A percentile compares a stretch with the other conserved stretches of the same genome.
These are phyloP conservation scores for Habroteleia sp. DNA, from an alignment of 2,888 invertebrate genomes.

Conservation along the genomic window DNA sequence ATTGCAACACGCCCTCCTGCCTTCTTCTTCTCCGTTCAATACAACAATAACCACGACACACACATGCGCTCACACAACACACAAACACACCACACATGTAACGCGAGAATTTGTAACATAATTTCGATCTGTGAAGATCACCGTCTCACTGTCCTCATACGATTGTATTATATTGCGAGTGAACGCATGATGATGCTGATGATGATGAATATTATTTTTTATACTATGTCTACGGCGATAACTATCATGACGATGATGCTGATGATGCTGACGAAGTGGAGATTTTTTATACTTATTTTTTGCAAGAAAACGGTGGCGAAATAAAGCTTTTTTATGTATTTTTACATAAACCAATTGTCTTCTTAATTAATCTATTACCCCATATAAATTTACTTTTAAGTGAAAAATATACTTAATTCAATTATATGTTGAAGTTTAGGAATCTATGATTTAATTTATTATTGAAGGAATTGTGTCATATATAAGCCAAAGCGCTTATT, in stretches of 20 bases:
- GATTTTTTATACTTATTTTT: slow-evolving; percentile 79
- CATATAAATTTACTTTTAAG: neutral
- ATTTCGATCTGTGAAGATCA: slow-evolving; percentile 65
- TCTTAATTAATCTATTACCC: slow-evolving; percentile 23
- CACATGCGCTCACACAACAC: slow-evolving; percentile 65
- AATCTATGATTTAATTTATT: no score
- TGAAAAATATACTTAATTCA: no score
- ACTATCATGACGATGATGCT: slow-evolving; percentile 63
- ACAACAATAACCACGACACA: slow-evolving; percentile 60
- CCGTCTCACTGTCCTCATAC: slow-evolving; percentile 68
- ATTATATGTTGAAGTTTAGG: no score
- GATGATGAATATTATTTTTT: slow-evolving; percentile 65
- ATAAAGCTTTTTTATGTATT: slow-evolving; percentile 81
- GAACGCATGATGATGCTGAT: slow-evolving; percentile 67
- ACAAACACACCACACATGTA: slow-evolving; percentile 66
- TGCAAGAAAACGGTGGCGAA: slow-evolving; percentile 81
- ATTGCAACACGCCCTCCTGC: slow-evolving; percentile 69
- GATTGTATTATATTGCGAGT: slow-evolving; percentile 70
- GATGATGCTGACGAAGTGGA: slow-evolving; percentile 70
- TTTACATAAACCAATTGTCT: slow-evolving; percentile 76
- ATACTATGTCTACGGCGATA: slow-evolving; percentile 62
- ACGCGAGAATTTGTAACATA: slow-evolving; percentile 69
- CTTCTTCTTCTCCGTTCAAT: slow-evolving; percentile 66
- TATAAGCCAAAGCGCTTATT: slow-evolving; percentile 14
- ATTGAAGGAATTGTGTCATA: no score